These are phyloP conservation scores for Blastobasis adustella DNA, from an alignment of 2,888 invertebrate genomes.

Conservation along the genomic window DNA sequence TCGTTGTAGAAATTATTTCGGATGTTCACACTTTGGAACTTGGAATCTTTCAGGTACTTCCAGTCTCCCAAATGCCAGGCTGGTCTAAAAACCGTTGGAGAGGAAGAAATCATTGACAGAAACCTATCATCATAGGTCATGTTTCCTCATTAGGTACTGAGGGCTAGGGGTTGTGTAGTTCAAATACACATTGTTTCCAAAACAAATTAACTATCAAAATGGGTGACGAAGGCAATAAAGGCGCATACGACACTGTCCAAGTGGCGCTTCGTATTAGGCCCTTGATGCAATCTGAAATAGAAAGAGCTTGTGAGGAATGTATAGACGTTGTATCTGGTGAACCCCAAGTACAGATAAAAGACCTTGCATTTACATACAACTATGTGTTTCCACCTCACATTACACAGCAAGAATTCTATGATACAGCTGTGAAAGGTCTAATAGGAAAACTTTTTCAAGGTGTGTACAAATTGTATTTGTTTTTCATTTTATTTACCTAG, in stretches of 20 bases:
- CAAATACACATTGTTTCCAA: background rate
- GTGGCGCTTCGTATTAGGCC: constrained; percentile 91
- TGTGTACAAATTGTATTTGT: constrained; percentile 27
- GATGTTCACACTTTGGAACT: too few relatives aligned
- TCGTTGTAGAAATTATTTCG: too few relatives aligned
- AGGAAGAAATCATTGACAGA: too few relatives aligned
- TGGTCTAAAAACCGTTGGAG: too few relatives aligned
- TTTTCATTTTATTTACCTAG: background rate
- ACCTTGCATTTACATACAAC: constrained; percentile 88
- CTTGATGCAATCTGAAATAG: constrained; percentile 80
- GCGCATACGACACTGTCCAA: constrained; percentile 74
- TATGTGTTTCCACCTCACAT: constrained; percentile 84
- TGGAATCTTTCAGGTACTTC: too few relatives aligned
- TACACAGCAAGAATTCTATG: constrained; percentile 83
- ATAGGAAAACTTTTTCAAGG: constrained; percentile 87
- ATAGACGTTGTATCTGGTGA: constrained; percentile 78
- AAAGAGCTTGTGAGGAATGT: constrained; percentile 84
- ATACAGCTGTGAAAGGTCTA: constrained; percentile 80
- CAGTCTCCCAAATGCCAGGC: too few relatives aligned
- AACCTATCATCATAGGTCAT: too few relatives aligned
- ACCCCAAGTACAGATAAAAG: constrained; percentile 82
- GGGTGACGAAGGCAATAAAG: constrained; percentile 49
- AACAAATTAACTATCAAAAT: constrained; percentile 27
- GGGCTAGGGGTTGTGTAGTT: too few relatives aligned
- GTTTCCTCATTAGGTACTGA: too few relatives aligned